These are phyloP conservation scores for Drosophila pegasa DNA, from an alignment of 2,888 invertebrate genomes.

Conservation along the genomic window DNA sequence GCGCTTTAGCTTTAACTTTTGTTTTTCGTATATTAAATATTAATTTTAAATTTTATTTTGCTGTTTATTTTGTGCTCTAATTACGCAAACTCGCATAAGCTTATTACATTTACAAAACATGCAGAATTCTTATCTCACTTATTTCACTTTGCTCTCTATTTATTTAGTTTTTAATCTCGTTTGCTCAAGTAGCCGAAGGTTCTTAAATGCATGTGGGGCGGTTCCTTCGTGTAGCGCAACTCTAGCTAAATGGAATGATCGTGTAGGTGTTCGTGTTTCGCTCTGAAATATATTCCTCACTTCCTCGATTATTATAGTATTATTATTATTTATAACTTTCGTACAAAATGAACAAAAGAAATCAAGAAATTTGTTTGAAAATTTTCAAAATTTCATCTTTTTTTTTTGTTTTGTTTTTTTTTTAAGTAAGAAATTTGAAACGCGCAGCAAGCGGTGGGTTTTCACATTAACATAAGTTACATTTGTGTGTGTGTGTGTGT, in stretches of 20 bases:
- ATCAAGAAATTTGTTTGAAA: background rate
- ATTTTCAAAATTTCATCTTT: constrained; percentile 1
- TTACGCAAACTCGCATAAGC: constrained; percentile 31
- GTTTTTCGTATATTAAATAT: constrained; percentile 44
- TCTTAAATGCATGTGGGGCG: constrained; percentile 68
- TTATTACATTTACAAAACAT: constrained; percentile 56
- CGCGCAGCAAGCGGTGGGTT: constrained; percentile 78
- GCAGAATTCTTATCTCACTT: background rate
- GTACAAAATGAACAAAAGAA: constrained; percentile 36
- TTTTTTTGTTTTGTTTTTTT: background rate
- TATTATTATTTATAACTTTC: constrained; percentile 27
- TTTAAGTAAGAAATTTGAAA: constrained; percentile 61
- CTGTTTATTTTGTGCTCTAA: constrained; percentile 28
- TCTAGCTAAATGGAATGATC: constrained; percentile 80
- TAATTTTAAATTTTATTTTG: constrained; percentile 31
- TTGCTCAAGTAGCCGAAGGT: constrained; percentile 67
- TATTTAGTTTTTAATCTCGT: constrained; percentile 4
- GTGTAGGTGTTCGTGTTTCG: constrained; percentile 72
- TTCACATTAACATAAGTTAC: constrained; percentile 52
- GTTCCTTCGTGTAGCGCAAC: constrained; percentile 61
- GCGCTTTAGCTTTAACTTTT: constrained; percentile 41
- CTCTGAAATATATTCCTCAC: constrained; percentile 30
- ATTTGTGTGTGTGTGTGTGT: constrained; percentile 20
- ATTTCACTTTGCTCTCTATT: background rate
- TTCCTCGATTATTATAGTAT: constrained; percentile 17